Evolutionary conservation across 1,140 invertebrate species (phyloP), one percentile per base, ranked within the genome.

Genomic region (Rhynchophorus ferrugineus): DNA sequence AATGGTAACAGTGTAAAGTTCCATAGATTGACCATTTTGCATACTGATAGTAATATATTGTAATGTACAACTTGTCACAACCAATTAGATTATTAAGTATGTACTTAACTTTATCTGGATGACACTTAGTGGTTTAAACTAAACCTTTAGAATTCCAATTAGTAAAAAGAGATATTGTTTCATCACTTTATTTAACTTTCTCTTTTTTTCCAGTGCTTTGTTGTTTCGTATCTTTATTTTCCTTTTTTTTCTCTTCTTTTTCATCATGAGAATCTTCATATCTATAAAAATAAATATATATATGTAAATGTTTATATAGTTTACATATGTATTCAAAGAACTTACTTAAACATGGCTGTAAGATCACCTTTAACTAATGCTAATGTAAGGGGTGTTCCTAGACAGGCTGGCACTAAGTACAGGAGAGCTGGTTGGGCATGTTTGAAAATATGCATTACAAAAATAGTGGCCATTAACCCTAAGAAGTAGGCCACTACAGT

Each of bases 391-490:
- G 97, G 96, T 29, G 90, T 85, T 43, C 84, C 87, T 56, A 98
- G 73, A 75, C 97, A 99, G 7, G 91, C 88, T 14, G 97, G 97
- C 49, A 99, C 96, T 44, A 99, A 76, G 71, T 99, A 99, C 22
- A 99, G 71, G 18, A 99, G 74, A 50, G 97, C 97, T 1, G 97
- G 97, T 78, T 99, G 91, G n/a, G 95, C 95, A 74, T 98, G 94
- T 70, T 96, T 95, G 73, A 95, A 99, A 42, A 95, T 78, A 73
- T 98, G 94, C 94, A 99, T 98, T 36, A 99, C 89, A 53, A 94
- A 79, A 67, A 99, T 97, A 0, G 97, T 99, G 1, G 86, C 78
- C 59, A 97, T 70, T 38, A 99, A 74, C 7, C 97, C 97, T 58
- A 93, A 69, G 59, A 98, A 85, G 72, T 99, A 99, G 1, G 96